phyloP scores from a whole-genome alignment of 2,113 vertebrate genomes.

The Columba janthina region DNA sequence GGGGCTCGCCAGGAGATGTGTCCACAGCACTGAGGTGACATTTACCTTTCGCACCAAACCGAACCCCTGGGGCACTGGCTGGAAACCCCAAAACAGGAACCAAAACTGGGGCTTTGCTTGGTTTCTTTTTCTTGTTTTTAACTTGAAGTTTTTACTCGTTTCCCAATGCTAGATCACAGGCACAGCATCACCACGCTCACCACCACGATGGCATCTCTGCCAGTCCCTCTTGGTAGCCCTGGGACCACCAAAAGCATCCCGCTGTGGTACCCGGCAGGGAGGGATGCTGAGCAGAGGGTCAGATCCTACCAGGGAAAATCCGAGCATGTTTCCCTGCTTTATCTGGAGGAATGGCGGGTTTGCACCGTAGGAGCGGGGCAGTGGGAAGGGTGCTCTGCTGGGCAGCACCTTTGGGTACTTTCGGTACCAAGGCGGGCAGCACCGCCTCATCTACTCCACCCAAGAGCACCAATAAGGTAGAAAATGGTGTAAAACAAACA shows the following conservation, averaged over 20 bases:
- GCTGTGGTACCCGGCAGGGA: background rate
- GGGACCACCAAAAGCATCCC: background rate
- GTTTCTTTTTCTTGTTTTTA: background rate
- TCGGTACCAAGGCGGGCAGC: background rate
- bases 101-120: background rate
- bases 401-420: background rate
- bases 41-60: background rate
- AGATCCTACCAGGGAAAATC: background rate
- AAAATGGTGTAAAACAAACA: rapidly evolving
- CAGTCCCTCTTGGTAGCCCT: rapidly evolving
- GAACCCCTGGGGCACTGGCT: background rate
- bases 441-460: background rate
- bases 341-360: background rate
- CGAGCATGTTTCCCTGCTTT: rapidly evolving
- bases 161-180: background rate
- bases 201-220: rapidly evolving
- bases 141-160: background rate
- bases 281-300: background rate
- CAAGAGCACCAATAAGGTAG: background rate
- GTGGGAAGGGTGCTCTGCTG: background rate
- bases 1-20: rapidly evolving
- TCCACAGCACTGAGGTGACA: background rate
- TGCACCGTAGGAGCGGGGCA: rapidly evolving
- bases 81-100: conserved; percentile 43
- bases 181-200: background rate